phyloP scores from a whole-genome alignment of 2,113 vertebrate genomes.

The Amblyornis subalaris region DNA sequence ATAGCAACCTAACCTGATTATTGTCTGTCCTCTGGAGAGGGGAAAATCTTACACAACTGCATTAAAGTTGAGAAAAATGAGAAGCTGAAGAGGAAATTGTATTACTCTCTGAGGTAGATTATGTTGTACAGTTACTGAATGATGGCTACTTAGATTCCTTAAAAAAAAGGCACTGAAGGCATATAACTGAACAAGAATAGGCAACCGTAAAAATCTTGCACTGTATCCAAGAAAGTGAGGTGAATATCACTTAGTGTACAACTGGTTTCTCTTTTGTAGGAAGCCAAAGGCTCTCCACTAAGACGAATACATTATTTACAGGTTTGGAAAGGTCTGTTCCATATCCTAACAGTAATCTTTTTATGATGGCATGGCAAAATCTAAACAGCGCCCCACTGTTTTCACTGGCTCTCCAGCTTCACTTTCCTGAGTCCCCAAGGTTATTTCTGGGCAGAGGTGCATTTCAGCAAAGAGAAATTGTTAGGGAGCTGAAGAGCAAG shows the following conservation, averaged over 20 bases:
- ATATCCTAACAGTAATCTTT: neutral
- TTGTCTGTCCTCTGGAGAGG: slow-evolving; percentile 54
- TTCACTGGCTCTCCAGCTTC: neutral
- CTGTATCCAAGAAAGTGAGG: neutral
- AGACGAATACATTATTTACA: neutral
- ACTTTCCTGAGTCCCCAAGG: neutral
- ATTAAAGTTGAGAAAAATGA: slow-evolving; percentile 66
- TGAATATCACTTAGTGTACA: neutral
- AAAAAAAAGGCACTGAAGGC: neutral
- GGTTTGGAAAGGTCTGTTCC: neutral
- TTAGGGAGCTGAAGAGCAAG: neutral
- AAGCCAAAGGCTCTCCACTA: neutral
- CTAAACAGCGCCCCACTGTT: neutral
- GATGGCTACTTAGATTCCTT: neutral
- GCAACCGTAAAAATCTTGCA: neutral
- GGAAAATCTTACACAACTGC: slow-evolving; percentile 46
- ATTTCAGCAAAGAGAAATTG: neutral
- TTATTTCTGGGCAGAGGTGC: neutral
- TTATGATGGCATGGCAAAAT: neutral
- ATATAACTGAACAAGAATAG: neutral
- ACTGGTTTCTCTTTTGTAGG: neutral
- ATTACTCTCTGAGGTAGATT: slow-evolving; percentile 60
- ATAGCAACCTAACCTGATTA: slow-evolving; percentile 57
- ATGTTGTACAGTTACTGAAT: slow-evolving; percentile 57
- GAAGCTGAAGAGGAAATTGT: slow-evolving; percentile 68